These are phyloP conservation scores for Mormyrus proboscirostris DNA, from an alignment of 2,797 vertebrate species.

Conservation along the genomic window DNA sequence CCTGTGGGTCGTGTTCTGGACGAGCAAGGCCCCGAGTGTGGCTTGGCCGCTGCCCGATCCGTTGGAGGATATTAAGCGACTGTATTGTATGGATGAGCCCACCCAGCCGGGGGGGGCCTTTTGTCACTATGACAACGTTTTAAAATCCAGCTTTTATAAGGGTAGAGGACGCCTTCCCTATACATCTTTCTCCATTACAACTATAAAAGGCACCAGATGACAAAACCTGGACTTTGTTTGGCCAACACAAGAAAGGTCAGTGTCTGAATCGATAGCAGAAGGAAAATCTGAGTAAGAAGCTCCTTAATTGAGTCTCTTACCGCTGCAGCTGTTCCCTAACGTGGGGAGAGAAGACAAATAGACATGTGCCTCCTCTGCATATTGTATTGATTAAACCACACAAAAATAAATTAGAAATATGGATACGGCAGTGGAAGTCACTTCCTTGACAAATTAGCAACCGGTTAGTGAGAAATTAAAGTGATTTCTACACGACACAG, in stretches of 20 bases:
- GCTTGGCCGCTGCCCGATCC: conserved; percentile 49
- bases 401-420: not conserved
- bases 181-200: conserved; percentile 61
- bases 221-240: not conserved
- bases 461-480: not conserved
- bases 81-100: conserved; percentile 42
- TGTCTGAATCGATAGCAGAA: not conserved
- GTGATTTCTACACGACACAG: not conserved
- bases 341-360: not conserved
- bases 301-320: not conserved
- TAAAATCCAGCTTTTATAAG: conserved; percentile 47
- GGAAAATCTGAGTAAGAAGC: not conserved
- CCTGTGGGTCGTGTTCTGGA: conserved; percentile 45
- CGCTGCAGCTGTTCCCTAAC: not conserved
- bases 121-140: conserved; percentile 66
- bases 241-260: not conserved
- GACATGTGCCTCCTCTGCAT: not conserved
- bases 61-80: conserved; percentile 54
- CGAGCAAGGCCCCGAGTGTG: conserved; percentile 43
- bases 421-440: not conserved
- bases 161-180: conserved; percentile 45
- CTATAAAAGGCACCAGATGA: conserved; percentile 34
- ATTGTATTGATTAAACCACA: not conserved
- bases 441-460: not conserved
- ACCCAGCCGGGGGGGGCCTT: conserved; percentile 56